Conservation (phyloP, 1,140 invertebrate species). For the Marisa cornuarietis region DNA sequence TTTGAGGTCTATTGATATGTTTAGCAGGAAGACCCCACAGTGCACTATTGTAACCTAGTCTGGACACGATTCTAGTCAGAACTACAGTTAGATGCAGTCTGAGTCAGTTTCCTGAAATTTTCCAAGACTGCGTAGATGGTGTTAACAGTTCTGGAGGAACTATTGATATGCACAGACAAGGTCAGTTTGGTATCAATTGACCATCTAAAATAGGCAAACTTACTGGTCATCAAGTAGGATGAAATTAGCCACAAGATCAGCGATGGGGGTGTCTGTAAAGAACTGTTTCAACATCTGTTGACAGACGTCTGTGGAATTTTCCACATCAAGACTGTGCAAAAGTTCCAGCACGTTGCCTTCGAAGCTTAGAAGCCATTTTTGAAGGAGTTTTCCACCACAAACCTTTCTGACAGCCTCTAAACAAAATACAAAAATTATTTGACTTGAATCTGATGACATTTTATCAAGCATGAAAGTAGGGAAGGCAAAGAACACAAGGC, state of each 20-base stretch:
- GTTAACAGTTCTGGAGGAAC: background rate
- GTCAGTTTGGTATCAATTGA: too few relatives aligned
- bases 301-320: constrained; percentile 66
- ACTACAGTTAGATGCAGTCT: too few relatives aligned
- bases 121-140: background rate
- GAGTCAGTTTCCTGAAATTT: too few relatives aligned
- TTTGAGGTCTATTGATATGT: too few relatives aligned
- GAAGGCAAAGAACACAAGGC: too few relatives aligned
- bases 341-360: constrained; percentile 73
- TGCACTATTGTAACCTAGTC: too few relatives aligned
- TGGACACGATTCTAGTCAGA: too few relatives aligned
- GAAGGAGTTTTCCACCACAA: constrained; percentile 65
- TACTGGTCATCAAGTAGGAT: constrained; percentile 64
- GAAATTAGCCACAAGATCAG: constrained; percentile 62
- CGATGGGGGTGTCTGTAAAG: constrained; percentile 60
- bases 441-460: too few relatives aligned
- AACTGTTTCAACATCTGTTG: constrained; percentile 66
- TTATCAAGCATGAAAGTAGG: background rate
- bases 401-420: constrained; percentile 59
- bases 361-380: constrained; percentile 74
- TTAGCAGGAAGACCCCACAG: too few relatives aligned
- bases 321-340: constrained; percentile 73
- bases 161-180: background rate
- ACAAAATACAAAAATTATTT: constrained; percentile 24
- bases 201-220: constrained; percentile 20